Evolutionary conservation across 2,113 vertebrate genomes (phyloP), one percentile per base, ranked within the genome.

Genomic region (Mus pahari): DNA sequence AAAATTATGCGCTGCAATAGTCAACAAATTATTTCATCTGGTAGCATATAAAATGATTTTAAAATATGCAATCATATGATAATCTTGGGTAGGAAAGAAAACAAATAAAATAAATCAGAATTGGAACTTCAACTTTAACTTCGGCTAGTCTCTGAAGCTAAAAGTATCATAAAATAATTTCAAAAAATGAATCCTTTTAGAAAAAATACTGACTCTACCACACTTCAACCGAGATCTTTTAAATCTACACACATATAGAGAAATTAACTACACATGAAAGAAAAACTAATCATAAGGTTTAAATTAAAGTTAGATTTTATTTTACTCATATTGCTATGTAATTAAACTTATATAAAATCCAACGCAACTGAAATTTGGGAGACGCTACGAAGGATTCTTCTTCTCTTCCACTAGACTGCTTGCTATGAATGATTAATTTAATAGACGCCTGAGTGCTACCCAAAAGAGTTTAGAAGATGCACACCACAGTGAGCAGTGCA

Each of bases 1-100:
- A 97, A 97, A 97, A 97, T 33, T 42, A 95, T 19, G 93, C 91
- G 94, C 64, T 92, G 39, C 28, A 88, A 79, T 79, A 83, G 79
- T 95, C 92, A 60, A 68, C 86, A 90, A 91, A 91, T 58, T 33
- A 87, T 78, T 94, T 87, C n/a, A 91, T 89, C n/a, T 89, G 86
- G 48, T 16, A 90, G 20, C 70, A 92, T 91, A 81, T 94, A 86
- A 95, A 88, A 42, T n/a, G 33, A 68, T 70, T 74, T 53, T 2
- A 36, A 90, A 77, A 66, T 31, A 64, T 73, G 50, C 12, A 64
- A 53, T 87, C 6, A 73, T 22, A 77, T 45, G 50, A 89, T 79
- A 94, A 94, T 24, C 62, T 78, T 92, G 19, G 5, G 48, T 79
- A n/a, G 33, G 20, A 31, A 94, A 90, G 13, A 84, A 60, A 89